A percentile compares a stretch with the other conserved stretches of the same genome.
Evolutionary conservation across 2,888 invertebrate species (phyloP).

Genomic region (Megalurothrips usitatus): DNA sequence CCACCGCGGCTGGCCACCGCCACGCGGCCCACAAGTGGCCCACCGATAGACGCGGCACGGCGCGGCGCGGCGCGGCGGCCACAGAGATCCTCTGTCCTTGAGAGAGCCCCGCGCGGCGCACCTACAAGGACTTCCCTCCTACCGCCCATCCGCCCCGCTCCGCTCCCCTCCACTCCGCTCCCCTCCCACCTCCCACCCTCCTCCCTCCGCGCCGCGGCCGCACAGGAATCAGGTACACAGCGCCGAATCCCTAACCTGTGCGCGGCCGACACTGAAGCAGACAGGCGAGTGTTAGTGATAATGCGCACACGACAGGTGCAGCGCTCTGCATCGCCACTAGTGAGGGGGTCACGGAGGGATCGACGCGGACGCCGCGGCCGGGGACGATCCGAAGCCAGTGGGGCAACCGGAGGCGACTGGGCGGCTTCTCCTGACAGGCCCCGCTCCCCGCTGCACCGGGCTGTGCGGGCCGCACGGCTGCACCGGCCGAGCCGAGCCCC

Average conservation of each 20-base stretch:
- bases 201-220: neutral
- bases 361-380: too few relatives aligned
- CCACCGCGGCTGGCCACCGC: neutral
- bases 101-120: constrained; percentile 1
- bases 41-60: too few relatives aligned
- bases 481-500: neutral
- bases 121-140: constrained; percentile 6
- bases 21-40: too few relatives aligned
- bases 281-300: too few relatives aligned
- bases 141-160: neutral
- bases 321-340: too few relatives aligned
- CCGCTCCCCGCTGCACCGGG: neutral
- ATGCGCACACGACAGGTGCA: too few relatives aligned
- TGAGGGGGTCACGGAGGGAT: too few relatives aligned
- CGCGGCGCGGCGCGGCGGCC: neutral
- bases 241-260: too few relatives aligned
- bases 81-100: neutral
- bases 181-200: neutral
- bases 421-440: too few relatives aligned
- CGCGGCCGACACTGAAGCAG: too few relatives aligned
- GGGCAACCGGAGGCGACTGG: too few relatives aligned
- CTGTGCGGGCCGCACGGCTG: neutral
- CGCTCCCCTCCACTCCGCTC: neutral
- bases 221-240: too few relatives aligned
- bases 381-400: neutral